phyloP scores from a whole-genome alignment of 2,113 vertebrate species.

The Varanus salvator region DNA sequence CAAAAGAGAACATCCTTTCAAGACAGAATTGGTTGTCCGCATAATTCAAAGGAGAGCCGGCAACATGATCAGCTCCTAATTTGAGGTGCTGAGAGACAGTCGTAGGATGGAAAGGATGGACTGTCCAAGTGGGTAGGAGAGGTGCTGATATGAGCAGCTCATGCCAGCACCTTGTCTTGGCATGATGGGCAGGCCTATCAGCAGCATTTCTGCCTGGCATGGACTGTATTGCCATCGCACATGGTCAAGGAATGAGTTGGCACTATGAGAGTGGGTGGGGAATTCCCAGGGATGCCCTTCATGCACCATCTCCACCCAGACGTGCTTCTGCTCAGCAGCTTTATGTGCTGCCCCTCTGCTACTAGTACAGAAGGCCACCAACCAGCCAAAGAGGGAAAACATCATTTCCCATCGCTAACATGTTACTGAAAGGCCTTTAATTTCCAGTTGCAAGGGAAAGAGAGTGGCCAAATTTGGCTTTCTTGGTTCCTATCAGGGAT shows the following conservation, averaged over 20 bases:
- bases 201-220: not conserved
- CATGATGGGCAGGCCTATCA: not conserved
- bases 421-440: not conserved
- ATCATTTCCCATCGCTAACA: not conserved
- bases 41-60: not conserved
- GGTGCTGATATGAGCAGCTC: not conserved
- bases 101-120: not conserved
- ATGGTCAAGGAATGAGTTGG: not conserved
- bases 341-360: not conserved
- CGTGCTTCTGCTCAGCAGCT: not conserved
- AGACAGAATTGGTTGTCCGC: conserved; percentile 21
- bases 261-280: no score
- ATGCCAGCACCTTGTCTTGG: not conserved
- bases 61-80: not conserved
- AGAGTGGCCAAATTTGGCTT: not conserved
- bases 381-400: not conserved
- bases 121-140: not conserved
- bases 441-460: not conserved
- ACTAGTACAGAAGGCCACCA: not conserved
- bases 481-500: not conserved
- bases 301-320: not conserved
- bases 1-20: conserved; percentile 47
- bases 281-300: not conserved
- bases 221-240: not conserved
- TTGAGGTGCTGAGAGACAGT: not conserved